Base-by-base conservation (phyloP, 2,113 vertebrate species). In the Cryptotis parvus region DNA sequence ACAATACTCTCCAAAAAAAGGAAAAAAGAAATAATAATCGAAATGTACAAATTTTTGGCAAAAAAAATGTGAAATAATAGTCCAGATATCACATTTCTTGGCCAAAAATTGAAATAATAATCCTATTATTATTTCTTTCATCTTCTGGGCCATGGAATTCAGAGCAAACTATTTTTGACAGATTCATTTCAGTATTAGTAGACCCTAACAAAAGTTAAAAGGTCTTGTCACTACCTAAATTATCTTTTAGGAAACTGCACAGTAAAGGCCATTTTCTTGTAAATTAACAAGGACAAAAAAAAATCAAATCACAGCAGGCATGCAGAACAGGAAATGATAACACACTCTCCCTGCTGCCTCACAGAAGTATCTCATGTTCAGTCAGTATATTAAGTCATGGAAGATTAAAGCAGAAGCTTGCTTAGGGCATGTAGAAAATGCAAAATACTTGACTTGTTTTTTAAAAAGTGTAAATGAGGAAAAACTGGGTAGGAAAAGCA, bases 351-450 rank as follows among this genome's bases (percentile, higher is more conserved):
- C 77, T 74, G 73, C 52, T 97, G 89, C 37, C 88, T 95, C 89
- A 93, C 90, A 92, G 55, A 96, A 95, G 90, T 93, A 95, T 89
- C 68, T 95, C 95, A 92, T 95, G 94, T 97, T 97, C 96, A 94
- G 95, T 96, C 90, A 92, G 93, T 96, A 97, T 97, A 97, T 97
- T 97, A 97, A 97, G 74, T 96, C 87, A 90, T 88, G 94, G 97
- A 91, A 98, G 97, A 97, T 97, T 98, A 97, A 96, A 92, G 91
- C 58, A 94, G 94, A 96, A 95, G 89, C 94, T 97, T 96, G 77
- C 95, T 97, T 63, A 73, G 80, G 89, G 94, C 86, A 94, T 92
- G 91, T 89, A 97, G 52, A 94, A 96, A 93, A 97, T 95, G 84
- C 45, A 96, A 97, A 98, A 92, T 88, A 89, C 78, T 95, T 84